Conservation (phyloP, 2,797 vertebrate genomes). For the Remorina albescens region DNA sequence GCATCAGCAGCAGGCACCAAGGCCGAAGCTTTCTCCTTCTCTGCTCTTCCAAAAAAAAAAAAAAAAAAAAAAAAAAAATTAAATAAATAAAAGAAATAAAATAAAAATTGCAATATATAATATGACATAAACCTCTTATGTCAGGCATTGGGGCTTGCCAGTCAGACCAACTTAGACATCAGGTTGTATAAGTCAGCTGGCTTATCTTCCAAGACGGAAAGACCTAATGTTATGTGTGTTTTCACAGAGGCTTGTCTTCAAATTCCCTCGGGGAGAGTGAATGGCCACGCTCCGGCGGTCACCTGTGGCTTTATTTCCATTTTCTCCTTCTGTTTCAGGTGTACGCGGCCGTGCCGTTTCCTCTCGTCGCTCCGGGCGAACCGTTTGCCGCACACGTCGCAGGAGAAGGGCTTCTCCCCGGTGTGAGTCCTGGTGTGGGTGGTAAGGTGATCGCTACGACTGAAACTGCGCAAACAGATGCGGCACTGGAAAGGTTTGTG, state of each 20-base stretch:
- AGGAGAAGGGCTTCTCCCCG: conserved; percentile 97
- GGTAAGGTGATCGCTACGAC: conserved; percentile 98
- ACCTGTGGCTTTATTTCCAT: conserved; percentile 94
- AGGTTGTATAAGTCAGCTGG: conserved; percentile 73
- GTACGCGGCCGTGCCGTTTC: conserved; percentile 96
- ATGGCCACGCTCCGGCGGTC: conserved; percentile 81
- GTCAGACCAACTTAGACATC: conserved; percentile 71
- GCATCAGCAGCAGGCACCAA: conserved; percentile 73
- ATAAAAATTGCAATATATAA: conserved; percentile 55
- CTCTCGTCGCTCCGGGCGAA: conserved; percentile 96
- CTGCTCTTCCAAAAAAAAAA: no score
- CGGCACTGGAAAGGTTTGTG: conserved; percentile 99
- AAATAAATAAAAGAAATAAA: no score
- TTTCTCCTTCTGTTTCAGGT: conserved; percentile 96
- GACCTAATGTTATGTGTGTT: conserved; percentile 64
- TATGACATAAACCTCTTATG: conserved; percentile 53
- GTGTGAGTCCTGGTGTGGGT: conserved; percentile 99
- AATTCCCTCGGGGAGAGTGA: conserved; percentile 86
- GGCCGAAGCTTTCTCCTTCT: conserved; percentile 56
- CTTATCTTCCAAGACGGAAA: conserved; percentile 87
- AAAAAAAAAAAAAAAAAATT: no score
- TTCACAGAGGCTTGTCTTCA: conserved; percentile 68
- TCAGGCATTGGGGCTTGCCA: conserved; percentile 58
- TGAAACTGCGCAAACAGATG: conserved; percentile 97
- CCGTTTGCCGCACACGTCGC: conserved; percentile 95